Evolutionary conservation across 2,888 invertebrate genomes (phyloP).

Genomic region (Trilocha varians): DNA sequence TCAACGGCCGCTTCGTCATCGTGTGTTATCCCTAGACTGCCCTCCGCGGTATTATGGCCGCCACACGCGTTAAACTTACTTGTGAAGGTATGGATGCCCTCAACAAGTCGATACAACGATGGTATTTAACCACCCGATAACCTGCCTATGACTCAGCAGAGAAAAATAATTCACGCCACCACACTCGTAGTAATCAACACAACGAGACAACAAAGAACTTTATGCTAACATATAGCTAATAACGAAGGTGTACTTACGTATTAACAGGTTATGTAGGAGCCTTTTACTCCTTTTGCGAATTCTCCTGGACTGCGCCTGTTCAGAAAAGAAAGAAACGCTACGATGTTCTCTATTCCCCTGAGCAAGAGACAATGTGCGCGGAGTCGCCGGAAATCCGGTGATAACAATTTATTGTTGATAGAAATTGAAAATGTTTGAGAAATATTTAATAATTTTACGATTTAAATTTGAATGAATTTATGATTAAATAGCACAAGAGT

Average conservation of each 20-base stretch:
- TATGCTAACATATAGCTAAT: slow-evolving; percentile 17
- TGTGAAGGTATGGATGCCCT: slow-evolving; percentile 24
- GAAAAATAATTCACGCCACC: slow-evolving; percentile 14
- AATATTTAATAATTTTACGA: no score
- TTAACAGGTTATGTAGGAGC: slow-evolving; percentile 74
- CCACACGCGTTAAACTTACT: slow-evolving; percentile 37
- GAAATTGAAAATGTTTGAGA: not conserved
- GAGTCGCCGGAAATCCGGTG: slow-evolving; percentile 68
- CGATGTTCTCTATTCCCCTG: slow-evolving; percentile 64
- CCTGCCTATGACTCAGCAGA: slow-evolving; percentile 33
- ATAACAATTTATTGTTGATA: slow-evolving; percentile 30
- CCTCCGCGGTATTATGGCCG: slow-evolving; percentile 40
- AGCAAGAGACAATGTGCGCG: slow-evolving; percentile 68
- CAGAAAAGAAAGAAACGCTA: slow-evolving; percentile 71
- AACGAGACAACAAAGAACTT: slow-evolving; percentile 21
- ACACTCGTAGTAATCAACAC: slow-evolving; percentile 4
- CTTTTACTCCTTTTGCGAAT: slow-evolving; percentile 73
- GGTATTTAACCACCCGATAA: not conserved
- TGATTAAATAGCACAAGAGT: no score
- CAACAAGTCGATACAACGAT: slow-evolving; percentile 8
- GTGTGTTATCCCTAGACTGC: slow-evolving; percentile 23
- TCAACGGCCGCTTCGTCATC: slow-evolving; percentile 48
- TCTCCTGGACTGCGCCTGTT: slow-evolving; percentile 72
- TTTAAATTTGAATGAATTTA: no score
- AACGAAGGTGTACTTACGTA: slow-evolving; percentile 63